Base-by-base conservation (phyloP, 1,140 invertebrate species). In the Lethrus apterus region DNA sequence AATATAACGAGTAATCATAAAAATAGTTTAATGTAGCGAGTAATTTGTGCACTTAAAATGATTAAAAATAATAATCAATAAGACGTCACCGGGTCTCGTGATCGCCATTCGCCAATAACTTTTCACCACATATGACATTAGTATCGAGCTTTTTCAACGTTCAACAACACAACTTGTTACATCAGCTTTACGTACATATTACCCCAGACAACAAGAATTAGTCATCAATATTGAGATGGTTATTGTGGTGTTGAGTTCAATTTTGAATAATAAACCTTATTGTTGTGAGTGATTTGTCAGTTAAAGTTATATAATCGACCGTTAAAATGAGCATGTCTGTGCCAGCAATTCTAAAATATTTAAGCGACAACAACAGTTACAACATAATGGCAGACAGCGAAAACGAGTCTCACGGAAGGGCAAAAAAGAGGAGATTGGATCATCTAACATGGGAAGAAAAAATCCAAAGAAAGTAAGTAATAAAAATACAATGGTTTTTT, bases 381-480 rank as follows among this genome's bases (percentile, higher is more conserved):
- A 43, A 67, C 13, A 21, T 67, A 35, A 63, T 64, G 43, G 60
- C 63, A 34, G 33, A 46, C 14, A 21, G 17, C 18, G 46, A 43
- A 18, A 19, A 48, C 17, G 17, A 20, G 3, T 65, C 72, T 18
- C 58, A 64, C 19, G 60, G 66, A 21, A 67, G 74, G 46, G 71
- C 74, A 2, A 79, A 84, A 56, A 87, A 87, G 62, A 70, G 84
- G 24, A 72, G 83, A 13, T 66, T 89, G 46, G 84, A 88, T 65
- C 83, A 87, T 66, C 64, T 89, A 2, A 77, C 82, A 18, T 86
- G 81, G 80, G 86, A 89, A 62, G 84, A 89, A 66, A 89, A 88
- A 63, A 70, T 87, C 46, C 82, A 86, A 62, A 72, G 86, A 63
- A 89, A 89, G 85, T 88, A 72, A 74, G 83, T 78, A 10, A 21